Conservation (phyloP, 2,888 invertebrate genomes). For the Clitarchus hookeri region DNA sequence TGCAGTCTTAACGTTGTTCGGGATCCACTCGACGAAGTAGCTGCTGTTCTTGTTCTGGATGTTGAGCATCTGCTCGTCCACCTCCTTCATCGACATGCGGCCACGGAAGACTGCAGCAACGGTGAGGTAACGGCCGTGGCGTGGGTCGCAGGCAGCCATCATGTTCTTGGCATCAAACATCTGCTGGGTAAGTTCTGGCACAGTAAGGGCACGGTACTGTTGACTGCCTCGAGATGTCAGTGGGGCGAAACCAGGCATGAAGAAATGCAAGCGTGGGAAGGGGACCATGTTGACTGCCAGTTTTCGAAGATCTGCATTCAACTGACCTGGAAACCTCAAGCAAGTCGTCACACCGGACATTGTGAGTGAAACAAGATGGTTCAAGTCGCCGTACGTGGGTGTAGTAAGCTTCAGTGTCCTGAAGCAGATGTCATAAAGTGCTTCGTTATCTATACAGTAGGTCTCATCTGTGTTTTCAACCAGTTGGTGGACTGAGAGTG, state of each 20-base stretch:
- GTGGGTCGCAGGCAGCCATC: constrained; percentile 78
- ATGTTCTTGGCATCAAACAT: constrained; percentile 79
- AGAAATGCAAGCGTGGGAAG: constrained; percentile 63
- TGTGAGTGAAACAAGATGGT: constrained; percentile 64
- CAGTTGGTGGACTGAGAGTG: constrained; percentile 64
- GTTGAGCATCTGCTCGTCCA: constrained; percentile 65
- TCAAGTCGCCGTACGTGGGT: constrained; percentile 70
- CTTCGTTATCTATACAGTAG: constrained; percentile 68
- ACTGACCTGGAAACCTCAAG: constrained; percentile 68
- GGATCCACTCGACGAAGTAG: constrained; percentile 70
- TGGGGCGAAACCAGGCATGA: constrained; percentile 58
- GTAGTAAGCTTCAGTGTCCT: constrained; percentile 65
- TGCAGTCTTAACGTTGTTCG: constrained; percentile 73
- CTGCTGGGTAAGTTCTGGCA: constrained; percentile 77
- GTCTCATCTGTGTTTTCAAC: constrained; percentile 69
- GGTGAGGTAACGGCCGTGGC: constrained; percentile 63
- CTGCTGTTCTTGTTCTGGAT: constrained; percentile 70
- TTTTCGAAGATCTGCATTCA: constrained; percentile 70
- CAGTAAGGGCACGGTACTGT: constrained; percentile 69
- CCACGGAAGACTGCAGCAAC: constrained; percentile 65
- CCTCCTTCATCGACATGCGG: constrained; percentile 67
- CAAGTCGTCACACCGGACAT: constrained; percentile 63
- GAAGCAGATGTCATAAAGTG: constrained; percentile 69
- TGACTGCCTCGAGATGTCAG: constrained; percentile 63
- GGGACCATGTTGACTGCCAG: constrained; percentile 71